phyloP scores from a whole-genome alignment of 1,140 invertebrate genomes.

The Bradynema listronoti region DNA sequence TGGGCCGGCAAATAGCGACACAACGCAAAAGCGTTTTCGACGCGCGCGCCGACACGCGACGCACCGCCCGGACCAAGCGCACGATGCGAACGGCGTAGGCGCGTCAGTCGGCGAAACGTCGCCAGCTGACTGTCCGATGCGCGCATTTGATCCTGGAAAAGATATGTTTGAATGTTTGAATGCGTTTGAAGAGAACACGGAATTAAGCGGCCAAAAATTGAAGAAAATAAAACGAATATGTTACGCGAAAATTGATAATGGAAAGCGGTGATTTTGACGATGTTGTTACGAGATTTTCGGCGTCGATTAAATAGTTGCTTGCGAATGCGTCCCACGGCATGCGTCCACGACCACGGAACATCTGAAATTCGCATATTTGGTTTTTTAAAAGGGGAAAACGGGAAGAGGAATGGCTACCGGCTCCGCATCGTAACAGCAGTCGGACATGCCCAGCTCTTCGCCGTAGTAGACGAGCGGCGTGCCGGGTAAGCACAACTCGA shows the following conservation, averaged over 20 bases:
- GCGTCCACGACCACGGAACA: not conserved
- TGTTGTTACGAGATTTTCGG: not conserved
- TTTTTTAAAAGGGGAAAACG: constrained; percentile 4
- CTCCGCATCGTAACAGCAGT: constrained; percentile 8
- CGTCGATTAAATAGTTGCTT: not conserved
- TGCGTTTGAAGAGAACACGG: too few species aligned
- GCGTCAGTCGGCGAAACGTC: constrained; percentile 17
- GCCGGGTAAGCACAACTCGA: constrained; percentile 36
- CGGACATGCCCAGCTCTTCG: constrained; percentile 31
- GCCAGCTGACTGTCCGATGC: constrained; percentile 19
- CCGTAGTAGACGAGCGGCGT: constrained; percentile 43
- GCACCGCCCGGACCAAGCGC: constrained; percentile 13
- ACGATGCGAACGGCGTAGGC: constrained; percentile 8
- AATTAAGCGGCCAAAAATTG: too few species aligned
- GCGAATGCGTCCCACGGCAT: not conserved
- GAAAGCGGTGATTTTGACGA: not conserved
- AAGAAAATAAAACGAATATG: constrained; percentile 9
- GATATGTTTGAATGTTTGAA: constrained; percentile 9
- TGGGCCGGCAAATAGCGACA: constrained; percentile 23
- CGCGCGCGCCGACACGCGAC: constrained; percentile 32
- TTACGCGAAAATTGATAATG: constrained; percentile 4
- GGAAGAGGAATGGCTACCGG: not conserved
- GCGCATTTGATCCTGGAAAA: constrained; percentile 7
- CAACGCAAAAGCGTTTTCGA: constrained; percentile 16
- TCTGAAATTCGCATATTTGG: not conserved